phyloP scores from a whole-genome alignment of 2,888 invertebrate species.

The Camptogramma bilineatum region DNA sequence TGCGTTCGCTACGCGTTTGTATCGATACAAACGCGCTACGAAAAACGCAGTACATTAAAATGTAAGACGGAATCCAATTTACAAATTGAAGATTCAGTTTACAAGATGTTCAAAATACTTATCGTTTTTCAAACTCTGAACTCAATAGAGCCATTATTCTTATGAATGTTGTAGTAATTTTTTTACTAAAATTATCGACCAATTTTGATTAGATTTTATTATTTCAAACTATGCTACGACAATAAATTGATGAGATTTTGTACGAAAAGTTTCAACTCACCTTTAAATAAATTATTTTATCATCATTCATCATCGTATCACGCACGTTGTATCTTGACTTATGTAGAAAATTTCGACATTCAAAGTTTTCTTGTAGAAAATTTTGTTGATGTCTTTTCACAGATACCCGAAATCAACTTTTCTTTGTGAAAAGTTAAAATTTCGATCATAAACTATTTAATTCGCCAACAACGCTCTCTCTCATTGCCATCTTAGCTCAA shows the following conservation, averaged over 20 bases:
- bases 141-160: slow-evolving; percentile 18
- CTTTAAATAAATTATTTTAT: not conserved
- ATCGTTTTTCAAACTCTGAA: slow-evolving; percentile 13
- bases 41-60: not conserved
- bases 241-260: slow-evolving; percentile 50
- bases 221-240: slow-evolving; percentile 49
- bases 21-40: no score
- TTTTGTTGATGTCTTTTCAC: slow-evolving; percentile 69
- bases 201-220: slow-evolving; percentile 48
- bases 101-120: not conserved
- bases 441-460: slow-evolving; percentile 57
- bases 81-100: not conserved
- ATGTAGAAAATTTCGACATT: slow-evolving; percentile 57
- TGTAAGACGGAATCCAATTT: not conserved
- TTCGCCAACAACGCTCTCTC: slow-evolving; percentile 65
- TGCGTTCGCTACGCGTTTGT: no score
- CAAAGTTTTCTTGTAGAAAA: slow-evolving; percentile 74
- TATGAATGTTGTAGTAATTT: slow-evolving; percentile 23
- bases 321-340: slow-evolving; percentile 20
- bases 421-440: slow-evolving; percentile 72
- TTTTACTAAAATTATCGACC: slow-evolving; percentile 45
- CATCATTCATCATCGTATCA: not conserved
- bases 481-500: slow-evolving; percentile 61
- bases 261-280: slow-evolving; percentile 35
- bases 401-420: slow-evolving; percentile 71